Evolutionary conservation across 2,888 invertebrate species (phyloP), one percentile per base, ranked within the genome.

Genomic region (Cataglyphis cursor): DNA sequence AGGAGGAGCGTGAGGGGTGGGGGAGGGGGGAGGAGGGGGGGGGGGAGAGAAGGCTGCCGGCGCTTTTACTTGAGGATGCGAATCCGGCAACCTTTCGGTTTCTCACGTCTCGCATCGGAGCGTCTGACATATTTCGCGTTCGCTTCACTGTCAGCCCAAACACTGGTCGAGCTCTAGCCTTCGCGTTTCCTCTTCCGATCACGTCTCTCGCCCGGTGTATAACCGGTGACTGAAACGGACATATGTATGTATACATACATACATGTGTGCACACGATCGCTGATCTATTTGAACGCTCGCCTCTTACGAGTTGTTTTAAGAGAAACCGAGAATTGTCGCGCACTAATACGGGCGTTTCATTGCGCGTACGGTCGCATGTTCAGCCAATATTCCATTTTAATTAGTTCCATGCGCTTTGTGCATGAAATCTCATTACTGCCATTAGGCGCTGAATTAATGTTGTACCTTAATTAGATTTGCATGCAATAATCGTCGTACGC

Each of bases 341-440:
- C 31, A 59, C 44, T 59, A 68, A 35, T 59, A 70, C 44, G 35
- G 35, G 9, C 59, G 48, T 80, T 80, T 70, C 78, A 70, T 48
- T 59, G 68, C 76, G 57, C 78, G 35, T 68, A 59, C 68, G 68
- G 31, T 68, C 78, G 59, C 51, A n/a, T 68, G 68, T 48, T 70
- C 78, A 80, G 78, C 78, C 78, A 80, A 80, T 80, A 80, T 80
- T 80, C 70, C 78, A 80, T 80, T 80, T 80, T 80, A 80, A 80
- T 80, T 80, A 80, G 78, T 80, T 80, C 70, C 78, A 80, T 80
- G 78, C 70, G 78, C 78, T 80, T 80, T 80, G 78, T 80, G 78
- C 78, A 80, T 80, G 78, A 80, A 80, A 80, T 80, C 78, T 80
- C 78, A 80, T 80, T 80, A 80, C 59, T 80, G 70, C 78, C 78